Percentiles rank a stretch among this genome's conserved stretches.
phyloP scores from a whole-genome alignment of 2,113 vertebrate genomes.

The Euleptes europaea region DNA sequence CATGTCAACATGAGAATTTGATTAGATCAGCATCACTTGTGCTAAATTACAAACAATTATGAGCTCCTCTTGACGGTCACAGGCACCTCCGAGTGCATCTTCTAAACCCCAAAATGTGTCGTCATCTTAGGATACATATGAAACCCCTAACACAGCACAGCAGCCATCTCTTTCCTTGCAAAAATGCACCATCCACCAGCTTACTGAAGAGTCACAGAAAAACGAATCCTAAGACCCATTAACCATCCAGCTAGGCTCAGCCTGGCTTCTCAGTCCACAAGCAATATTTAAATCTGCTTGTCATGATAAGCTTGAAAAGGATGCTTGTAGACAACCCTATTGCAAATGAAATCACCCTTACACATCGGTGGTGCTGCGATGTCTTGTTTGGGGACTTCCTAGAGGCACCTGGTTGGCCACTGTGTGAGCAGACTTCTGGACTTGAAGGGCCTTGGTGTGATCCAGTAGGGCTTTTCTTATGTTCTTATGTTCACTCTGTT shows the following conservation, averaged over 20 bases:
- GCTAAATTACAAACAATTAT: constrained; percentile 72
- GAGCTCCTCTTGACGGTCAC: constrained; percentile 71
- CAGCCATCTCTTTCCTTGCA: constrained; percentile 49
- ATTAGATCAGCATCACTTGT: constrained; percentile 68
- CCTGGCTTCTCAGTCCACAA: constrained; percentile 3
- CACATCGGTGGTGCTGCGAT: too few relatives aligned
- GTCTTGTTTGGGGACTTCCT: too few relatives aligned
- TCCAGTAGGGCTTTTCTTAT: too few relatives aligned
- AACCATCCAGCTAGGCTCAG: constrained; percentile 28
- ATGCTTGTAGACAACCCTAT: not conserved
- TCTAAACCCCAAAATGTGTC: constrained; percentile 57
- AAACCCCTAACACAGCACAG: constrained; percentile 63
- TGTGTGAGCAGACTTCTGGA: too few relatives aligned
- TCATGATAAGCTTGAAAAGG: not conserved
- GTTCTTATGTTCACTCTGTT: too few relatives aligned
- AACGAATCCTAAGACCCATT: constrained; percentile 30
- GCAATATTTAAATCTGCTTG: not conserved
- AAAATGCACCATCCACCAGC: constrained; percentile 50
- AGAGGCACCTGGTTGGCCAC: too few relatives aligned
- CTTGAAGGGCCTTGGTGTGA: too few relatives aligned
- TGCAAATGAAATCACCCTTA: too few relatives aligned
- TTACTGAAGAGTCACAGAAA: constrained; percentile 48
- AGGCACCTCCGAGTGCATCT: constrained; percentile 68
- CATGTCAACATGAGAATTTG: constrained; percentile 64
- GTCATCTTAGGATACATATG: constrained; percentile 45